Conservation (phyloP, 2,888 invertebrate species). For the Romanomermis culicivorax region DNA sequence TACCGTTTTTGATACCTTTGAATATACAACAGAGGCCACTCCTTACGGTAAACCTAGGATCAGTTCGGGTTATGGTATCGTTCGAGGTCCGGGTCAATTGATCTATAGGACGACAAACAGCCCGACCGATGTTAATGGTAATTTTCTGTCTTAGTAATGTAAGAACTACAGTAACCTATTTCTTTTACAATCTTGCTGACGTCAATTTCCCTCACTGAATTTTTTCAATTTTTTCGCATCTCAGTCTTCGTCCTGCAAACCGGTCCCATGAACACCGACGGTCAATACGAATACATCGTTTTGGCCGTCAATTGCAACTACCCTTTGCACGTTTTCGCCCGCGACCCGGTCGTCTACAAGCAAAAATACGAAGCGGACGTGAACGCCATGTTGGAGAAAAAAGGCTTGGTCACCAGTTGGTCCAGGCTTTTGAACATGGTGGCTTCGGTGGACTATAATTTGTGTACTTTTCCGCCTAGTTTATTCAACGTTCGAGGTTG, state of each 20-base stretch:
- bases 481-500: constrained; percentile 17
- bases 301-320: constrained; percentile 28
- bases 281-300: constrained; percentile 26
- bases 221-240: too few species aligned
- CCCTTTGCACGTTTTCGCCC: constrained; percentile 27
- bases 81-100: constrained; percentile 26
- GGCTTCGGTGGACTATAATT: constrained; percentile 25
- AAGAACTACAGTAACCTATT: neutral
- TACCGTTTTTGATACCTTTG: constrained; percentile 26
- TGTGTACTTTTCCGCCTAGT: constrained; percentile 27
- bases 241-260: constrained; percentile 21
- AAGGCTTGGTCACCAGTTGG: constrained; percentile 25
- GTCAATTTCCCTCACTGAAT: too few species aligned
- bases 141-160: neutral
- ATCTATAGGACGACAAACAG: constrained; percentile 26
- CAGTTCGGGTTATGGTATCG: constrained; percentile 26
- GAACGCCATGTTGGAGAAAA: constrained; percentile 18
- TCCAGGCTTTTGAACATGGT: constrained; percentile 25
- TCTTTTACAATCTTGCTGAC: too few species aligned
- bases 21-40: constrained; percentile 28
- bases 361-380: constrained; percentile 15
- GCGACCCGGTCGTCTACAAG: constrained; percentile 26
- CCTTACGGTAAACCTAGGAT: constrained; percentile 27
- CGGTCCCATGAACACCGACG: constrained; percentile 22
- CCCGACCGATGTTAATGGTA: constrained; percentile 26